phyloP scores from a whole-genome alignment of 2,797 vertebrate species.

The Xenops minutus region DNA sequence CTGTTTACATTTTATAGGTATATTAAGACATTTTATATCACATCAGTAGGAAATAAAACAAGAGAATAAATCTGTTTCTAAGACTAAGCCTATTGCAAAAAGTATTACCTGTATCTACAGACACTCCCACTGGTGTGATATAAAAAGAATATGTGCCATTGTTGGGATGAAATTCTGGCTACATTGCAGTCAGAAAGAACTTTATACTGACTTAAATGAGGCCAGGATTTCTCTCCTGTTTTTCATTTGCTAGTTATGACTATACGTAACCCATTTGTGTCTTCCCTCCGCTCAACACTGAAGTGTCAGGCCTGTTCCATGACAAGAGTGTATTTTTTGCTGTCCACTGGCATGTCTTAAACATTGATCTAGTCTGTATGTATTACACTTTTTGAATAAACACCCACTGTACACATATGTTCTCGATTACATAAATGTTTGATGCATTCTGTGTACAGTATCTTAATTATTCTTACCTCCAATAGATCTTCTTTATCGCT shows the following conservation, averaged over 20 bases:
- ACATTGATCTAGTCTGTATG: neutral
- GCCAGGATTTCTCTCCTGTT: slow-evolving; percentile 22
- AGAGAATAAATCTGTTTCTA: slow-evolving; percentile 32
- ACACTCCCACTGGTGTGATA: slow-evolving; percentile 61
- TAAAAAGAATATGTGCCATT: slow-evolving; percentile 48
- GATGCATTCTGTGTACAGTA: neutral
- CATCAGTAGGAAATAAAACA: slow-evolving; percentile 67
- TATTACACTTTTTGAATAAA: neutral
- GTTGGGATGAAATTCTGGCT: slow-evolving; percentile 39
- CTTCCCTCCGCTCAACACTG: slow-evolving; percentile 5
- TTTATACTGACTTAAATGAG: neutral
- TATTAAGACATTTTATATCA: slow-evolving; percentile 65
- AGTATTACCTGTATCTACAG: slow-evolving; percentile 36
- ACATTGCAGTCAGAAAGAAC: slow-evolving; percentile 12
- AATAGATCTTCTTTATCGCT: neutral
- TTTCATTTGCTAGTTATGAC: slow-evolving; percentile 24
- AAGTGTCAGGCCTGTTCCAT: neutral
- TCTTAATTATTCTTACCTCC: neutral
- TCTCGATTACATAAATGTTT: neutral
- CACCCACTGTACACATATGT: neutral
- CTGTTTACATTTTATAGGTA: slow-evolving; percentile 59
- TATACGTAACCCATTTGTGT: neutral
- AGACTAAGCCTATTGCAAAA: slow-evolving; percentile 48
- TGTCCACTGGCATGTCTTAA: slow-evolving; percentile 2
- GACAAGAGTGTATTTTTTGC: neutral